Base-by-base conservation (phyloP, 1,140 invertebrate genomes). In the Thaumetopoea pityocampa region DNA sequence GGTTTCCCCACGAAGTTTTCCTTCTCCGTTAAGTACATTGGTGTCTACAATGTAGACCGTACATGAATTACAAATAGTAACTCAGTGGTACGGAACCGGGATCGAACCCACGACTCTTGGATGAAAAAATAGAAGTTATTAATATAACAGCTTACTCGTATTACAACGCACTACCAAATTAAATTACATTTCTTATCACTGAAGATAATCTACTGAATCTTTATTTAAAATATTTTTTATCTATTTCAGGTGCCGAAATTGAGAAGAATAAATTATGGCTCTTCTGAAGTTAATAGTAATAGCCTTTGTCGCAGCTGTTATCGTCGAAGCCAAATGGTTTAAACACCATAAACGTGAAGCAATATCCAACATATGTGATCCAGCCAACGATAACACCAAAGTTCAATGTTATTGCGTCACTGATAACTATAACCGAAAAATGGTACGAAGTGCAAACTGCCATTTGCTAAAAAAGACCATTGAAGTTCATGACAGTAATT, bases 391-490 rank as follows among this genome's bases (percentile, higher is more conserved):
- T 30, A 74, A 66, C 1, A 67, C 55, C 9, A 65, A 68, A 51
- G 50, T 81, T 2, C 77, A 71, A 43, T 84, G 80, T 38, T 78
- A 65, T 36, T 84, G 80, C 35, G 35, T 53, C 6, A 66, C 43
- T 50, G 53, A 68, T n/a, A 42, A 24, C 3, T 29, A 37, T 11
- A 32, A 69, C 3, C 24, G 32, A 3, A 20, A 61, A 9, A 46
- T 57, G 14, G 50, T 74, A 1, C 50, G 40, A 33, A 68, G 53
- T 27, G 80, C 76, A 22, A 87, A 85, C 46, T 92, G 89, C 53
- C 85, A 87, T 58, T 69, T 92, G 1, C 88, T 91, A 49, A 86
- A 85, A 11, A 78, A 87, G 33, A 85, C 85, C 6, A 67, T 91
- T 23, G 62, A 76, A 1, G 60, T 62, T 11, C 87, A 89, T 29